Evolutionary conservation across 2,888 invertebrate genomes (phyloP), one percentile per base, ranked within the genome.

Genomic region (Priocnemis perturbator): DNA sequence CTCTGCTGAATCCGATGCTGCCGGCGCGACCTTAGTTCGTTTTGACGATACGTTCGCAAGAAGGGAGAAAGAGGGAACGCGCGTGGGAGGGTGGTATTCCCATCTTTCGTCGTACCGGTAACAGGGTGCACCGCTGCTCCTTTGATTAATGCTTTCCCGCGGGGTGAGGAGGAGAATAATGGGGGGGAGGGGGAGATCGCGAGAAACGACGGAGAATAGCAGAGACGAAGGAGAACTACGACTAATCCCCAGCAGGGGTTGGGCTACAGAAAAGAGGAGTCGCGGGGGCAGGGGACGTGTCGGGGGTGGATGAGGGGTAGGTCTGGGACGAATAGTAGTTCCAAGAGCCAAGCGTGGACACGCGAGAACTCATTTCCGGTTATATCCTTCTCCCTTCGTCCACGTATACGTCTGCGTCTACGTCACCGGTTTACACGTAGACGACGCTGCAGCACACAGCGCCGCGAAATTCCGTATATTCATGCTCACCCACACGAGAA

Each of bases 301-400:
- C 15, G 14, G 17, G 56, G 26, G 3, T 3, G 26, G 37, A 56
- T 14, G 30, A 19, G 0, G 37, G 3, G 17, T 0, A 11, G 14
- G 15, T 58, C n/a, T n/a, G n/a, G 59, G 68, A 70, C 65, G 68
- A 71, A 73, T 70, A 72, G 75, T 71, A 72, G 77, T 76, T 80
- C 77, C 81, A 74, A 78, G 78, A 76, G 76, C 66, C 77, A 65
- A 80, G 73, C 80, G 77, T 81, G 83, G 83, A 81, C 85, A 84
- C 81, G 82, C 82, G 84, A 85, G 81, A 86, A 85, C 84, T 86
- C 86, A 86, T 86, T 86, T 86, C 85, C 86, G 85, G 77, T 76
- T 72, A 73, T 67, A 72, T 44, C 48, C 56, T 62, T 74, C 60
- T 61, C 50, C 63, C 63, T 60, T 60, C 67, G 48, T 60, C 50